Base-by-base conservation (phyloP, 1,140 invertebrate genomes). In the Coptotermes formosanus region DNA sequence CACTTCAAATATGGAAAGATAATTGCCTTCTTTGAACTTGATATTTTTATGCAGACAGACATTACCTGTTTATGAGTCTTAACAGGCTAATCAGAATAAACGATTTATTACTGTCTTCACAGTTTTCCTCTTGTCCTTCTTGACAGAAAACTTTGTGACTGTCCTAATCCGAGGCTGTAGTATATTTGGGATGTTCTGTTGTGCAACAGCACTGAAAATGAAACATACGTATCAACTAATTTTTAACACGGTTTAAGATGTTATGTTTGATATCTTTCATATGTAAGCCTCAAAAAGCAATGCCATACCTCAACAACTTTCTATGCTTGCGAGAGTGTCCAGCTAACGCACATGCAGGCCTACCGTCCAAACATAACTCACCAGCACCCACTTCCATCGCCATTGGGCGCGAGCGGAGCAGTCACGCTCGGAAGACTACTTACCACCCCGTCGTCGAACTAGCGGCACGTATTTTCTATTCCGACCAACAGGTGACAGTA, bases 61-160 rank as follows among this genome's bases (percentile, higher is more conserved):
- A 55, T 55, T 55, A 21, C 52, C 12, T 55, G 52, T 75, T 75
- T 75, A 75, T 30, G n/a, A 12, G n/a, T 4, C 87, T 89, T 91
- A 93, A 93, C 96, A 98, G 88, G 96, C 89, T 21, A 98, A 90
- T 86, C 97, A 92, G 88, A 94, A 97, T 90, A 98, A 98, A 89
- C 96, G 92, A 86, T 92, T 91, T 0, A 95, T 19, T 23, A 96
- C 96, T n/a, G 95, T 91, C 89, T 94, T 95, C 0, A 95, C 94
- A 1, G 94, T 92, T 90, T 95, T 95, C 86, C 96, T 92, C 91
- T 96, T 97, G 16, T 96, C 96, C 89, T 93, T 95, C 43, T 89
- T 90, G 4, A 93, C 88, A 32, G 95, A 95, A 89, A 94, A 96
- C 90, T 97, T 96, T 8, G 92, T 95, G 7, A 96, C 89, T 23